A percentile compares a stretch with the other conserved stretches of the same genome.
phyloP scores from a whole-genome alignment of 64 coral and sea anemone genomes.

The Astreopora myriophthalma region DNA sequence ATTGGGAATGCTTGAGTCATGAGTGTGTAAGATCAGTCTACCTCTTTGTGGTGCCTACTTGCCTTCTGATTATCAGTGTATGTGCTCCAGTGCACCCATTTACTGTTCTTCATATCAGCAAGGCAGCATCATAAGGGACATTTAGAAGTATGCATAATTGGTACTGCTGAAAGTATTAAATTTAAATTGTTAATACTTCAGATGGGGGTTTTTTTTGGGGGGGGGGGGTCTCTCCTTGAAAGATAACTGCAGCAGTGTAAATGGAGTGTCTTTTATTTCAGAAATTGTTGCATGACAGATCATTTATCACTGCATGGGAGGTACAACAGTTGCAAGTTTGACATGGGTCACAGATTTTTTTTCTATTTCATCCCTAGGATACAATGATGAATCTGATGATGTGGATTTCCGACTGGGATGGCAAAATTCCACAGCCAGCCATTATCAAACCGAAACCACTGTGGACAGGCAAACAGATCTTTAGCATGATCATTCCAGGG shows the following conservation, averaged over 20 bases:
- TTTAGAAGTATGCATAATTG: too few relatives aligned
- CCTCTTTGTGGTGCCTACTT: conserved; percentile 76
- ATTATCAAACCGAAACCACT: conserved; percentile 94
- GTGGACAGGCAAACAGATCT: conserved; percentile 99
- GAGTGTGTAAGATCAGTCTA: conserved; percentile 92
- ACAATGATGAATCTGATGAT: conserved; percentile 97
- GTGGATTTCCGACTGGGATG: conserved; percentile 97
- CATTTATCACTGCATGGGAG: too few relatives aligned
- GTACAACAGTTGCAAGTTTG: too few relatives aligned
- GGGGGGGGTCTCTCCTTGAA: too few relatives aligned
- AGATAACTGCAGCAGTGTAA: too few relatives aligned
- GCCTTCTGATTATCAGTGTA: conserved; percentile 57
- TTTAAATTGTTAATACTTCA: too few relatives aligned
- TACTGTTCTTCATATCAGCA: conserved; percentile 43
- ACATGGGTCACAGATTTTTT: background rate
- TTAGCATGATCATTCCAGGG: conserved; percentile 93
- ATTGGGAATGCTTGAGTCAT: conserved; percentile 99
- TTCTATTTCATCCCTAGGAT: conserved; percentile 58
- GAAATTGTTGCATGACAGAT: too few relatives aligned
- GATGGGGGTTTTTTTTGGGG: background rate
- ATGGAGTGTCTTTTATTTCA: too few relatives aligned
- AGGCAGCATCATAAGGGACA: conserved; percentile 62
- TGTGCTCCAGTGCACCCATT: conserved; percentile 9
- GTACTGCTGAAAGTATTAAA: background rate
- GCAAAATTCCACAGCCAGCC: conserved; percentile 92